Percentiles rank a stretch among this genome's conserved stretches.
These are phyloP conservation scores for Tipula lateralis DNA, from an alignment of 2,888 invertebrate genomes.

Conservation along the genomic window DNA sequence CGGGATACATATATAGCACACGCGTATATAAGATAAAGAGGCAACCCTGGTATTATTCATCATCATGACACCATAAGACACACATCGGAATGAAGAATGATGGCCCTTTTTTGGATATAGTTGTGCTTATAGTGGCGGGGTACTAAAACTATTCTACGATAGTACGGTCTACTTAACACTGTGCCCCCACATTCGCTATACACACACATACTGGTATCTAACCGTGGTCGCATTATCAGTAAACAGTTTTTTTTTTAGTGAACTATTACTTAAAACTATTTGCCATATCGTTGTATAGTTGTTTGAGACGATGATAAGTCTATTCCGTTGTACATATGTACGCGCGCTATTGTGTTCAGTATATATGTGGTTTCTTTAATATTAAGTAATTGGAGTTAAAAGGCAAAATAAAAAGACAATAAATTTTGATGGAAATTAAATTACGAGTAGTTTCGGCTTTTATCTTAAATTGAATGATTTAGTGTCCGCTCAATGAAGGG, in stretches of 20 bases:
- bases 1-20: not conserved
- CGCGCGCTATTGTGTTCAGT: not conserved
- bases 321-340: not conserved
- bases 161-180: not conserved
- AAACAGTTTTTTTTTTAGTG: not conserved
- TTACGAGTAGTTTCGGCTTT: not conserved
- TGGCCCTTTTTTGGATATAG: not conserved
- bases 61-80: not conserved
- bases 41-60: not conserved
- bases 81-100: not conserved
- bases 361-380: not conserved
- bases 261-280: not conserved
- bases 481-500: not conserved
- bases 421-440: not conserved
- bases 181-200: not conserved
- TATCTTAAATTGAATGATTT: not conserved
- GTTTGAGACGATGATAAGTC: not conserved
- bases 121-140: not conserved
- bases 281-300: not conserved
- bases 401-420: conserved; percentile 1
- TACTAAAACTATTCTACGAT: too few relatives aligned
- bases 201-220: not conserved
- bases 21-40: not conserved
- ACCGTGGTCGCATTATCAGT: not conserved
- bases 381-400: conserved; percentile 19